Percentiles rank a stretch among this genome's conserved stretches.
phyloP scores from a whole-genome alignment of 2,888 invertebrate genomes.

The Caenorhabditis afra region DNA sequence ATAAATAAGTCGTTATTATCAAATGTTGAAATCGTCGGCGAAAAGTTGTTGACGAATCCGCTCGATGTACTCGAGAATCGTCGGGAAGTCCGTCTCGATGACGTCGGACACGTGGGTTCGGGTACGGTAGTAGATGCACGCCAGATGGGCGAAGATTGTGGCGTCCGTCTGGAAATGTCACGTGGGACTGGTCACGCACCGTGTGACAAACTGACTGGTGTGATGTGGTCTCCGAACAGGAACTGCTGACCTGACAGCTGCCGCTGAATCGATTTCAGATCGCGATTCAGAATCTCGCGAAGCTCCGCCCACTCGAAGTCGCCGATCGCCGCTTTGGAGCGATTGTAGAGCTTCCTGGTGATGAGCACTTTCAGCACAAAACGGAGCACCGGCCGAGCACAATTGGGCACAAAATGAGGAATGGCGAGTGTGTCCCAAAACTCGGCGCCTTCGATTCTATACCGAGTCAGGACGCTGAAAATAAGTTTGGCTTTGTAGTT shows the following conservation, averaged over 20 bases:
- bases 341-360: conserved; percentile 20
- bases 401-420: too few relatives aligned
- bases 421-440: too few relatives aligned
- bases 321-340: conserved; percentile 32
- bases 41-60: conserved; percentile 39
- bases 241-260: conserved; percentile 85
- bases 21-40: conserved; percentile 49
- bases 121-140: conserved; percentile 65
- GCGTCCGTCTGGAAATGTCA: conserved; percentile 62
- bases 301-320: conserved; percentile 43
- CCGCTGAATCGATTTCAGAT: conserved; percentile 27
- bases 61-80: conserved; percentile 38
- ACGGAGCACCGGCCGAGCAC: too few relatives aligned
- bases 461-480: too few relatives aligned
- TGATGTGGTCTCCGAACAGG: conserved; percentile 95
- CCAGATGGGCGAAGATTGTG: conserved; percentile 76
- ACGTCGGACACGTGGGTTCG: conserved; percentile 26
- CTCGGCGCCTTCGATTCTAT: too few relatives aligned
- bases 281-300: conserved; percentile 30
- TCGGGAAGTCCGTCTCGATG: conserved; percentile 43
- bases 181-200: too few relatives aligned
- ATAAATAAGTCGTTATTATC: neutral
- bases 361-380: conserved; percentile 17
- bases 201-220: conserved; percentile 84
- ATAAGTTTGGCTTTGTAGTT: too few relatives aligned